phyloP scores from a whole-genome alignment of 2,113 vertebrate genomes.

The Natator depressus region DNA sequence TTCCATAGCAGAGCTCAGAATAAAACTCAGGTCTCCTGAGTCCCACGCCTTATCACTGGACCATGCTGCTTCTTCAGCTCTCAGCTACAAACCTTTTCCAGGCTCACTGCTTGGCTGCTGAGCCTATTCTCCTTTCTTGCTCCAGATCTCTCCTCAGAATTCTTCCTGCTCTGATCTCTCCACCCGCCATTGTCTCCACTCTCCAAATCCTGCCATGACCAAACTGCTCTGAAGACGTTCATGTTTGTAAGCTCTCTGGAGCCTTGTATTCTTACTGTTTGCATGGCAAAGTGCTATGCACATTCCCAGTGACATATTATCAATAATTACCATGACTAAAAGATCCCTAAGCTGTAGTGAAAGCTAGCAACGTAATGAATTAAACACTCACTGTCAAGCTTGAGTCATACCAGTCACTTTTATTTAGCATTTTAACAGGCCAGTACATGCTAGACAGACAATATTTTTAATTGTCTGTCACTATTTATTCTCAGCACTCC shows the following conservation, averaged over 20 bases:
- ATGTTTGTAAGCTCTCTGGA: background rate
- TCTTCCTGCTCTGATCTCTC: background rate
- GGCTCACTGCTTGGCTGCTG: background rate
- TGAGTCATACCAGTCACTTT: background rate
- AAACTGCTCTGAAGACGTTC: accelerated
- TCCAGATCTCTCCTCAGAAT: background rate
- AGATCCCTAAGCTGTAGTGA: conserved; percentile 35
- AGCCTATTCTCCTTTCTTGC: background rate
- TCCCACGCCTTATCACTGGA: accelerated
- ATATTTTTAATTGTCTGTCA: background rate
- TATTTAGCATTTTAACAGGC: background rate
- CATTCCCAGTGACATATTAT: conserved; percentile 58
- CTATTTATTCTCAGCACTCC: background rate
- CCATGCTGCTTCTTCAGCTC: background rate
- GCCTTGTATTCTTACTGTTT: background rate
- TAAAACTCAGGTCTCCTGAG: background rate
- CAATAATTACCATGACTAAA: conserved; percentile 40
- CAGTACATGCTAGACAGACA: background rate
- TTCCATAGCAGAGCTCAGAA: background rate
- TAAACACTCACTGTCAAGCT: background rate
- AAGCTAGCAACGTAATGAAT: background rate
- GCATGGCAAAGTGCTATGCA: background rate
- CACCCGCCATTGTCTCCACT: accelerated
- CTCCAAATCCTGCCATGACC: background rate
- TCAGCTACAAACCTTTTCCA: background rate